Conservation (phyloP, 2,797 vertebrate genomes). For the Mastacembelus armatus region DNA sequence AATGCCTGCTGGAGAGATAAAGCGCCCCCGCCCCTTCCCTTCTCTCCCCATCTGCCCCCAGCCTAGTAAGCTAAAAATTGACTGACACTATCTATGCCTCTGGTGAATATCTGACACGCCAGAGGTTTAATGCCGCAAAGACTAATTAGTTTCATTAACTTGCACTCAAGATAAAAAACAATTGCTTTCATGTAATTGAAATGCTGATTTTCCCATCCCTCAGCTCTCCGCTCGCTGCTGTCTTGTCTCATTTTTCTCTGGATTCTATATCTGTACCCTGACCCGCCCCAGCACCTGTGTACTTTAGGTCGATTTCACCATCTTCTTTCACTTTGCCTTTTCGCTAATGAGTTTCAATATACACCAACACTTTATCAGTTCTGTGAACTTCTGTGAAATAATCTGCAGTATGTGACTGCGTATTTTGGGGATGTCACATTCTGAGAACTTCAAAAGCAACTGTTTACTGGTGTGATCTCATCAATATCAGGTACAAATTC, state of each 20-base stretch:
- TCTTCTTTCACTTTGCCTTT: slow-evolving; percentile 33
- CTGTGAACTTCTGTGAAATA: slow-evolving; percentile 27
- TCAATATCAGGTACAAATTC: background rate
- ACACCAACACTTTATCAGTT: slow-evolving; percentile 42
- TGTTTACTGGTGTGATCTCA: background rate
- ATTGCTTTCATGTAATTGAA: slow-evolving; percentile 86
- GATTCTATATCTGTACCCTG: slow-evolving; percentile 25
- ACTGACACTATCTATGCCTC: slow-evolving; percentile 82
- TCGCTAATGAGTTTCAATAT: slow-evolving; percentile 58
- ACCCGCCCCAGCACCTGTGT: slow-evolving; percentile 13
- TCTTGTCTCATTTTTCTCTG: slow-evolving; percentile 32
- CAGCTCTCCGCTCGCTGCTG: slow-evolving; percentile 38
- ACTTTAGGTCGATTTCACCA: slow-evolving; percentile 28
- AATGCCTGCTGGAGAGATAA: slow-evolving; percentile 74
- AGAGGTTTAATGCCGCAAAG: slow-evolving; percentile 81
- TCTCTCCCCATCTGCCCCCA: slow-evolving; percentile 61
- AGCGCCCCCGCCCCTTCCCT: slow-evolving; percentile 74
- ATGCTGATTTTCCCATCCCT: slow-evolving; percentile 78
- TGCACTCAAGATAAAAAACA: slow-evolving; percentile 85
- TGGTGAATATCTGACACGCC: slow-evolving; percentile 83
- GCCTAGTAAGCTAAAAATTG: slow-evolving; percentile 79
- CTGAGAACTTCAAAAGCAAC: slow-evolving; percentile 13
- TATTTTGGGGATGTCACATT: slow-evolving; percentile 46
- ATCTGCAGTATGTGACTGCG: background rate
- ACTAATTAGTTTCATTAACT: slow-evolving; percentile 90